Evolutionary conservation across 2,888 invertebrate genomes (phyloP).

Genomic region (Esperia sulphurella): DNA sequence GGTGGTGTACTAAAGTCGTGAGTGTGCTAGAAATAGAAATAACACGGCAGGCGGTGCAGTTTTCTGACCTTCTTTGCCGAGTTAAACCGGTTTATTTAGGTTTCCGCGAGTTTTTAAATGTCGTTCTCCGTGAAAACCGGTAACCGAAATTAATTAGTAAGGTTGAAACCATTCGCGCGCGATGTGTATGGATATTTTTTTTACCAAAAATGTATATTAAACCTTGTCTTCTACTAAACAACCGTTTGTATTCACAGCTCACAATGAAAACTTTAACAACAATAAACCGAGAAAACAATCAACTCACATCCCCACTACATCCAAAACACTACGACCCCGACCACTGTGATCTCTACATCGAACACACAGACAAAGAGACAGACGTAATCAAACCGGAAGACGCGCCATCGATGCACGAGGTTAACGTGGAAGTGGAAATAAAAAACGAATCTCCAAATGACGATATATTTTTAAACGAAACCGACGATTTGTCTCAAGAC

Average conservation of each 20-base stretch:
- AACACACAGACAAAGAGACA: slow-evolving; percentile 8
- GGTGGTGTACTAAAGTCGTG: too few relatives aligned
- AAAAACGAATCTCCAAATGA: slow-evolving; percentile 17
- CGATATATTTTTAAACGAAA: slow-evolving; percentile 11
- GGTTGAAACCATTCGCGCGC: too few relatives aligned
- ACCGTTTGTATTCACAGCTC: slow-evolving; percentile 35
- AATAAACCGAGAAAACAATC: slow-evolving; percentile 38
- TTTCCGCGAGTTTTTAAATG: too few relatives aligned
- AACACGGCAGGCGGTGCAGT: too few relatives aligned
- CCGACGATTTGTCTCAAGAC: slow-evolving; percentile 4
- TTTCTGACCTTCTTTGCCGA: too few relatives aligned
- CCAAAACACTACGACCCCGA: slow-evolving; percentile 24
- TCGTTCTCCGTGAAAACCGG: too few relatives aligned
- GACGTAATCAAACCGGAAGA: not conserved
- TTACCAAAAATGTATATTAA: not conserved
- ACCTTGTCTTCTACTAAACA: not conserved
- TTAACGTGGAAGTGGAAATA: slow-evolving; percentile 13
- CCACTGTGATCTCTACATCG: slow-evolving; percentile 26
- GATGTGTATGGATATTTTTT: too few relatives aligned
- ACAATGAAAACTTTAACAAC: slow-evolving; percentile 37
- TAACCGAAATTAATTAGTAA: too few relatives aligned
- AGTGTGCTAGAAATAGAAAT: too few relatives aligned
- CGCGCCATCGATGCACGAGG: not conserved
- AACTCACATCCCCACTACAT: slow-evolving; percentile 27
- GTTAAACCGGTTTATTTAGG: too few relatives aligned